A percentile compares a stretch with the other conserved stretches of the same genome.
These are phyloP conservation scores for Drosophila lacertosa DNA, from an alignment of 1,140 invertebrate species.

Conservation along the genomic window DNA sequence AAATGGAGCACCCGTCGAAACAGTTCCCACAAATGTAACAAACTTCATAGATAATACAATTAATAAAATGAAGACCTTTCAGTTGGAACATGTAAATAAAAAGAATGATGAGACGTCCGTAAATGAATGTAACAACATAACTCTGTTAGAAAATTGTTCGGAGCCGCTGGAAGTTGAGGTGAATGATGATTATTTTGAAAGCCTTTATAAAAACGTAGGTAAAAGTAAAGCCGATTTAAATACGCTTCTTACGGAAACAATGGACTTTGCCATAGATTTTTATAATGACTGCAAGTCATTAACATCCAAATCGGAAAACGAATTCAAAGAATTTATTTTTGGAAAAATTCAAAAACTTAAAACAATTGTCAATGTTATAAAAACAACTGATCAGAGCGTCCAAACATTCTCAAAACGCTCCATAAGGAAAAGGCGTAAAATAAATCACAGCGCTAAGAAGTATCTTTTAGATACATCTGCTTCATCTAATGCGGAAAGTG, in stretches of 20 bases:
- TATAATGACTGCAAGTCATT: conserved; percentile 52
- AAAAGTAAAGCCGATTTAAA: conserved; percentile 21
- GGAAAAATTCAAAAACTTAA: conserved; percentile 50
- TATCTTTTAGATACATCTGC: conserved; percentile 43
- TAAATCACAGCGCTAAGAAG: conserved; percentile 51
- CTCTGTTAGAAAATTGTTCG: conserved; percentile 40
- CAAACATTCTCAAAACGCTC: conserved; percentile 20
- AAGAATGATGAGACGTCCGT: neutral
- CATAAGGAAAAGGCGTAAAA: conserved; percentile 15
- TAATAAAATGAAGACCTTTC: conserved; percentile 25
- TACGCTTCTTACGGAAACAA: conserved; percentile 28
- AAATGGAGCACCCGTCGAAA: neutral
- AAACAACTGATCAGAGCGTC: conserved; percentile 1
- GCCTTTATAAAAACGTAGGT: conserved; percentile 35
- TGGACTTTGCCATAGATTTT: conserved; percentile 56
- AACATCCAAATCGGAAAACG: conserved; percentile 36
- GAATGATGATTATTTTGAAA: conserved; percentile 57
- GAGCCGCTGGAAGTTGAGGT: conserved; percentile 52
- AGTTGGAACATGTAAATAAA: conserved; percentile 1
- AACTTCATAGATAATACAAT: conserved; percentile 61
- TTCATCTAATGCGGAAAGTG: conserved; percentile 25
- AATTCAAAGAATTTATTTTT: conserved; percentile 39
- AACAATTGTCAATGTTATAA: conserved; percentile 23
- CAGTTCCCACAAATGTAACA: conserved; percentile 30
- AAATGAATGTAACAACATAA: neutral